These are phyloP conservation scores for Aphelenchoides bicaudatus DNA, from an alignment of 2,888 invertebrate species.

Conservation along the genomic window DNA sequence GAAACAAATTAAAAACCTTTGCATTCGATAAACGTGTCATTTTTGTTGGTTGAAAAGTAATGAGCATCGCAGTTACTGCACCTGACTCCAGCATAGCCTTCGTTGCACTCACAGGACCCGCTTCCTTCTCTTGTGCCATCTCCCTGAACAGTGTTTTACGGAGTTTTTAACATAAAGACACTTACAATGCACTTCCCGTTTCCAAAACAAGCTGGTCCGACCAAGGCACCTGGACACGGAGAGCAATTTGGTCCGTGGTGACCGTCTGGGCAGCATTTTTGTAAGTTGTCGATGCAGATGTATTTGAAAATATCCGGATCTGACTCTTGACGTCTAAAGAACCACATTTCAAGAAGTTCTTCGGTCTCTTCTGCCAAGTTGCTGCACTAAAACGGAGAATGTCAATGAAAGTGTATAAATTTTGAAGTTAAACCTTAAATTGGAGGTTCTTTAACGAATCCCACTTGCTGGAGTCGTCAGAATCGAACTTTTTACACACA, in stretches of 20 bases:
- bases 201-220: slow-evolving; percentile 73
- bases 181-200: slow-evolving; percentile 74
- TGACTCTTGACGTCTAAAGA: slow-evolving; percentile 71
- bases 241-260: slow-evolving; percentile 79
- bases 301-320: slow-evolving; percentile 70
- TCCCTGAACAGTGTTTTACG: slow-evolving; percentile 65
- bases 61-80: slow-evolving; percentile 75
- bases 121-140: slow-evolving; percentile 87
- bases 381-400: slow-evolving; percentile 70
- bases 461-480: slow-evolving; percentile 60
- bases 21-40: slow-evolving; percentile 41
- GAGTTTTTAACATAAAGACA: slow-evolving; percentile 1
- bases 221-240: slow-evolving; percentile 72
- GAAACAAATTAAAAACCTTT: slow-evolving; percentile 18
- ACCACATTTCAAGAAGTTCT: slow-evolving; percentile 80
- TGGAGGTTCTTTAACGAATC: slow-evolving; percentile 44
- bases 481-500: slow-evolving; percentile 71
- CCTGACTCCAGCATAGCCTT: slow-evolving; percentile 74
- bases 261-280: slow-evolving; percentile 75
- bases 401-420: not conserved
- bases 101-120: slow-evolving; percentile 81
- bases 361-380: slow-evolving; percentile 79
- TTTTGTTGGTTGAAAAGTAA: slow-evolving; percentile 38
- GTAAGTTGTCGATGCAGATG: slow-evolving; percentile 72
- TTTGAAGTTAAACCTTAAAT: slow-evolving; percentile 45